Evolutionary conservation across 2,888 invertebrate genomes (phyloP).

Genomic region (Apomyelois bistriatella): DNA sequence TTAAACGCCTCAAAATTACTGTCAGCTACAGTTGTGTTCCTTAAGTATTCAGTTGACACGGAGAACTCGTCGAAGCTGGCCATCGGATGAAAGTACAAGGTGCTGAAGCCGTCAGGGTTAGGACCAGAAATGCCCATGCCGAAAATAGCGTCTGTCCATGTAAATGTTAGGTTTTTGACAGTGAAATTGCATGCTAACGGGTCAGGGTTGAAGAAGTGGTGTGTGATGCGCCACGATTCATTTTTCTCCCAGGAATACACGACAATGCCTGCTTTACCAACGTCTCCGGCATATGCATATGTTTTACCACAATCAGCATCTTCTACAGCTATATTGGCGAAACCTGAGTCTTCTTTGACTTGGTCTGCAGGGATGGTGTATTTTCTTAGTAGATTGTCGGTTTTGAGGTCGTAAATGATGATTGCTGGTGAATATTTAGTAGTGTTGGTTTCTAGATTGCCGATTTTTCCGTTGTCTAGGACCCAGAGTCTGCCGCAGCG

Average conservation of each 20-base stretch:
- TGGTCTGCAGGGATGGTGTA: constrained; percentile 83
- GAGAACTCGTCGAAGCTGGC: constrained; percentile 88
- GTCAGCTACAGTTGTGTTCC: constrained; percentile 78
- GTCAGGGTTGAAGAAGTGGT: constrained; percentile 85
- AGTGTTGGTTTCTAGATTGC: constrained; percentile 73
- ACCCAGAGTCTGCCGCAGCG: constrained; percentile 89
- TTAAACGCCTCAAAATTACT: constrained; percentile 83
- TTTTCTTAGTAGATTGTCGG: constrained; percentile 84
- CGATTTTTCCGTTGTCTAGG: constrained; percentile 85
- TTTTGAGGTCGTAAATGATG: constrained; percentile 85
- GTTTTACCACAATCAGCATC: constrained; percentile 86
- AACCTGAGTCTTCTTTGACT: constrained; percentile 82
- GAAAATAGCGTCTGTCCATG: constrained; percentile 89
- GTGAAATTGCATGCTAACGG: constrained; percentile 86
- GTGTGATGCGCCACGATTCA: constrained; percentile 86
- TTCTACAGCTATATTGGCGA: constrained; percentile 89
- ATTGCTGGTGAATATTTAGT: constrained; percentile 81
- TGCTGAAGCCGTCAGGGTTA: constrained; percentile 83
- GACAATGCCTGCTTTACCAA: constrained; percentile 84
- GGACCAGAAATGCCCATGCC: constrained; percentile 85
- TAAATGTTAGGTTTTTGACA: constrained; percentile 84
- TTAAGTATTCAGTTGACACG: constrained; percentile 84
- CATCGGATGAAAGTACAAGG: constrained; percentile 89
- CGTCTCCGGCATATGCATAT: constrained; percentile 86
- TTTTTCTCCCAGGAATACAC: constrained; percentile 88